These are phyloP conservation scores for Corythornis vintsioides DNA, from an alignment of 2,113 vertebrate genomes.

Conservation along the genomic window DNA sequence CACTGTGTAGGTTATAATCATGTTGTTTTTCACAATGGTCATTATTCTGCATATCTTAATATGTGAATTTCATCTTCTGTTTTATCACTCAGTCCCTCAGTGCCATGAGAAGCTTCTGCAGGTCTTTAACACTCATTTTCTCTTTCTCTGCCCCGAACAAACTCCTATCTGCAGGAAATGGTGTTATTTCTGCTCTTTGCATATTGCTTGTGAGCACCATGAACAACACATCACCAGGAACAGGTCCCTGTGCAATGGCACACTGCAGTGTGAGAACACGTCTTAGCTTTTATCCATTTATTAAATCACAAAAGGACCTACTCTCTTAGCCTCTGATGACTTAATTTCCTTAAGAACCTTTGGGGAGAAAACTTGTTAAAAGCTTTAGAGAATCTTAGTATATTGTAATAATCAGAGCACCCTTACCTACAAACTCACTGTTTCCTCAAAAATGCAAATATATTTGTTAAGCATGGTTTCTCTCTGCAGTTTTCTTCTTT, in stretches of 20 bases:
- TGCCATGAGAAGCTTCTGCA: background rate
- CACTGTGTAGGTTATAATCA: slow-evolving; percentile 38
- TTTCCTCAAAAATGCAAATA: background rate
- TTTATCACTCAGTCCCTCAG: background rate
- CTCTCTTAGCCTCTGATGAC: background rate
- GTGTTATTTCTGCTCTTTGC: background rate
- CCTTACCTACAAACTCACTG: background rate
- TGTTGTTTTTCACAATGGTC: slow-evolving; percentile 29
- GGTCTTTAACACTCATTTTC: background rate
- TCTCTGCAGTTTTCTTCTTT: background rate
- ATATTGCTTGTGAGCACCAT: background rate
- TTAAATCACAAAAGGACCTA: background rate
- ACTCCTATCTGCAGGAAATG: background rate
- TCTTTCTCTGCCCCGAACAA: background rate
- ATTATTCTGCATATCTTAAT: slow-evolving; percentile 39
- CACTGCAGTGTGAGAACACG: background rate
- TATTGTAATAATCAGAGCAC: background rate
- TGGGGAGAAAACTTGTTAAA: background rate
- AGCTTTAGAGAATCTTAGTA: background rate
- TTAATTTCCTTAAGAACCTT: background rate
- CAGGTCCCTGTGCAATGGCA: background rate
- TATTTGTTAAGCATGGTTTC: background rate
- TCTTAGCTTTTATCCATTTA: background rate
- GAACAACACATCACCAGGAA: background rate
- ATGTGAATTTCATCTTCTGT: background rate